phyloP scores from a whole-genome alignment of 2,113 vertebrate species.

The Uropsilus gracilis region DNA sequence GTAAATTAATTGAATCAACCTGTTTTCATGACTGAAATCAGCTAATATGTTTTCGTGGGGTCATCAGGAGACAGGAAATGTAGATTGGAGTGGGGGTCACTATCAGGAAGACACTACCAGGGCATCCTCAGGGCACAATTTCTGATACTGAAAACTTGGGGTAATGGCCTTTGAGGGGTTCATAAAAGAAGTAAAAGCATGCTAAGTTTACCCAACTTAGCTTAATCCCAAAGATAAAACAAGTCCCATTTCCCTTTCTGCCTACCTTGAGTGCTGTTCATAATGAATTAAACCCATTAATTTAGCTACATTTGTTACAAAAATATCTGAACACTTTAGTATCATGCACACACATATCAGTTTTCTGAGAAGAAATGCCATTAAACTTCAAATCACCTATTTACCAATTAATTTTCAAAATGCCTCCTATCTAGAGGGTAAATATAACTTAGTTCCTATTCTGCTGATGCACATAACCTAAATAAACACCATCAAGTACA shows the following conservation, averaged over 20 bases:
- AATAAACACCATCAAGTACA: neutral
- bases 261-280: neutral
- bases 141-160: neutral
- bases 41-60: neutral
- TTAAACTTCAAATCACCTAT: neutral
- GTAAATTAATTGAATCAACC: neutral
- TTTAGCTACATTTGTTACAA: neutral
- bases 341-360: neutral
- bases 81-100: neutral
- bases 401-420: slow-evolving; percentile 3
- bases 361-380: slow-evolving; percentile 17
- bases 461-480: neutral
- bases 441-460: neutral
- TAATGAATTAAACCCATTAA: neutral
- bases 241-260: neutral
- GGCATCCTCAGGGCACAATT: neutral
- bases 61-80: neutral
- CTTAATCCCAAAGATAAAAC: neutral
- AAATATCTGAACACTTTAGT: neutral
- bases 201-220: too few relatives aligned
- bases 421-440: neutral
- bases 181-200: neutral
- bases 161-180: rapidly evolving
- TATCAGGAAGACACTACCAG: neutral
- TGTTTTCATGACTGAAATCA: neutral